Percentiles rank a stretch among this genome's conserved stretches.
Evolutionary conservation across 2,888 invertebrate species (phyloP).

Genomic region (Drosophila merina): DNA sequence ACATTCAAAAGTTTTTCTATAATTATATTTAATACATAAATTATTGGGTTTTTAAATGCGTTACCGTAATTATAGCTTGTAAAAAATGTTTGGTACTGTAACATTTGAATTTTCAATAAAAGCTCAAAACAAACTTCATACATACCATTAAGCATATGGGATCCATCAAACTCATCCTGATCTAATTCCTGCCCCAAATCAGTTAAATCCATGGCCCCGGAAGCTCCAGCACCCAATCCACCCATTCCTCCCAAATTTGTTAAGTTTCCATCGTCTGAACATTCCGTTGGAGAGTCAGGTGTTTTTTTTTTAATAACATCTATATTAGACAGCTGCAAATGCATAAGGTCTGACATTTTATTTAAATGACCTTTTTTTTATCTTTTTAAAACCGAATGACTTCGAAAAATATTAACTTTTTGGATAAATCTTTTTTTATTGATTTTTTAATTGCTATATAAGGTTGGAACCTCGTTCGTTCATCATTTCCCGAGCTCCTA

Average conservation of each 20-base stretch:
- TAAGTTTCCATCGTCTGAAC: constrained; percentile 92
- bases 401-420: too few relatives aligned
- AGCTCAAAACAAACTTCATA: background rate
- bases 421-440: too few relatives aligned
- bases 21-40: too few relatives aligned
- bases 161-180: constrained; percentile 89
- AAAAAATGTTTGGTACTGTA: too few relatives aligned
- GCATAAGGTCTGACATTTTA: constrained; percentile 89
- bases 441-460: too few relatives aligned
- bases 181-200: constrained; percentile 88
- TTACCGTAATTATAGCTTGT: too few relatives aligned
- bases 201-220: constrained; percentile 85
- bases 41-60: too few relatives aligned
- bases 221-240: constrained; percentile 83
- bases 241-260: constrained; percentile 78
- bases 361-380: background rate
- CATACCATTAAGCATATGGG: constrained; percentile 86
- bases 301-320: constrained; percentile 89
- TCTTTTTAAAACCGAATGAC: too few relatives aligned
- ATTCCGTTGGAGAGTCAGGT: constrained; percentile 92
- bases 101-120: too few relatives aligned
- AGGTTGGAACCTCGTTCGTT: too few relatives aligned
- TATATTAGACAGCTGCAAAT: constrained; percentile 89
- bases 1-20: too few relatives aligned
- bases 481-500: too few relatives aligned